phyloP scores from a whole-genome alignment of 2,113 vertebrate genomes.

The Neomonachus schauinslandi region DNA sequence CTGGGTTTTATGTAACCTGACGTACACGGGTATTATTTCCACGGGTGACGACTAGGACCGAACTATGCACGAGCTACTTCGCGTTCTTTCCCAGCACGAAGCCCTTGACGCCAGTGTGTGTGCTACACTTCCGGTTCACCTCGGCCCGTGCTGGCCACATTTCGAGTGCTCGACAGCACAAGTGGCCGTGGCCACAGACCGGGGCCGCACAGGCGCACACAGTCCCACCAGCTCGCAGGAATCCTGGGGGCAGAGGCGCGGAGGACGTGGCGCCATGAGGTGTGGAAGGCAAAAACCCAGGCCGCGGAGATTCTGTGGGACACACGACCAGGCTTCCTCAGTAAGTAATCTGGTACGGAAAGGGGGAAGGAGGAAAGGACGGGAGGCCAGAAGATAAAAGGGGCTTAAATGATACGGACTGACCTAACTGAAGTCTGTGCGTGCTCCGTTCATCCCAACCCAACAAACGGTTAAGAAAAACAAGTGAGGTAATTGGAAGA shows the following conservation, averaged over 20 bases:
- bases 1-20: not conserved
- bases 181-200: not conserved
- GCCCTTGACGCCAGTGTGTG: not conserved
- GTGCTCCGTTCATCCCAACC: not conserved
- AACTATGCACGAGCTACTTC: not conserved
- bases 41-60: too few species aligned
- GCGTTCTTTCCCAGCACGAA: not conserved
- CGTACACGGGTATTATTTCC: not conserved
- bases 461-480: not conserved
- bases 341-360: not conserved
- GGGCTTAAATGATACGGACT: not conserved
- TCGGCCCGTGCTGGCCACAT: not conserved
- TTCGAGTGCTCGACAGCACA: fast-evolving
- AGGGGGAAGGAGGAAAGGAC: not conserved
- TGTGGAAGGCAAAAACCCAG: too few species aligned
- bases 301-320: not conserved
- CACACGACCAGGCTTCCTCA: not conserved
- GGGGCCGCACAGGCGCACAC: too few species aligned
- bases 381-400: not conserved
- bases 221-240: fast-evolving
- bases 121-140: not conserved
- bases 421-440: not conserved
- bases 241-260: fast-evolving
- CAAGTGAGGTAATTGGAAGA: not conserved
- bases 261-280: not conserved